These are phyloP conservation scores for Plectropomus leopardus DNA, from an alignment of 2,113 vertebrate genomes.

Conservation along the genomic window DNA sequence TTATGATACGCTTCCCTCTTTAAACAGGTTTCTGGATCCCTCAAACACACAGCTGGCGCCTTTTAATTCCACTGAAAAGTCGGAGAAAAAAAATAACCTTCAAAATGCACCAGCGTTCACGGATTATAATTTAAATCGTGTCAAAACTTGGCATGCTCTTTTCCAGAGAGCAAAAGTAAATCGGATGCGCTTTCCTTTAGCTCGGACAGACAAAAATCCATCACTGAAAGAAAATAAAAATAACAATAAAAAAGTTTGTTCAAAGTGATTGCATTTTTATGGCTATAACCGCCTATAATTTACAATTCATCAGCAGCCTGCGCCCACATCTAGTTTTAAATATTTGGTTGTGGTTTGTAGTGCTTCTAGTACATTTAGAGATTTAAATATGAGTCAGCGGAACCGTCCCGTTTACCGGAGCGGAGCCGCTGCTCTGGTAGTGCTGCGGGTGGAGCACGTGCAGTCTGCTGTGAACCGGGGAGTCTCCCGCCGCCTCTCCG, in stretches of 20 bases:
- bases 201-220: constrained; percentile 82
- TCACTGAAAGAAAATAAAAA: constrained; percentile 60
- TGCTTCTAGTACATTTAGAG: constrained; percentile 48
- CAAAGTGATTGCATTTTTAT: constrained; percentile 81
- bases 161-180: constrained; percentile 67
- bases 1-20: constrained; percentile 50
- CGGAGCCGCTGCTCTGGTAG: constrained; percentile 91
- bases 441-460: constrained; percentile 93
- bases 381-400: constrained; percentile 95
- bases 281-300: constrained; percentile 84
- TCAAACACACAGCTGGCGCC: constrained; percentile 54
- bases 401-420: constrained; percentile 94
- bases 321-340: constrained; percentile 81
- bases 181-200: constrained; percentile 48
- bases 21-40: constrained; percentile 34
- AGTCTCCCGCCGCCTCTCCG: constrained; percentile 90
- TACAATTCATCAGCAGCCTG: constrained; percentile 86
- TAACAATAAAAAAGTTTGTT: constrained; percentile 75
- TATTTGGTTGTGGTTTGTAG: constrained; percentile 83
- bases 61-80: constrained; percentile 71
- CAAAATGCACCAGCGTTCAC: constrained; percentile 68
- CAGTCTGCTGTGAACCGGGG: constrained; percentile 92
- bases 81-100: constrained; percentile 38
- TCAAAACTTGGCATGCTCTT: constrained; percentile 85
- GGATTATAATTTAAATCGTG: constrained; percentile 70